Base-by-base conservation (phyloP, 2,797 vertebrate genomes). In the Poeciliopsis gracilis region DNA sequence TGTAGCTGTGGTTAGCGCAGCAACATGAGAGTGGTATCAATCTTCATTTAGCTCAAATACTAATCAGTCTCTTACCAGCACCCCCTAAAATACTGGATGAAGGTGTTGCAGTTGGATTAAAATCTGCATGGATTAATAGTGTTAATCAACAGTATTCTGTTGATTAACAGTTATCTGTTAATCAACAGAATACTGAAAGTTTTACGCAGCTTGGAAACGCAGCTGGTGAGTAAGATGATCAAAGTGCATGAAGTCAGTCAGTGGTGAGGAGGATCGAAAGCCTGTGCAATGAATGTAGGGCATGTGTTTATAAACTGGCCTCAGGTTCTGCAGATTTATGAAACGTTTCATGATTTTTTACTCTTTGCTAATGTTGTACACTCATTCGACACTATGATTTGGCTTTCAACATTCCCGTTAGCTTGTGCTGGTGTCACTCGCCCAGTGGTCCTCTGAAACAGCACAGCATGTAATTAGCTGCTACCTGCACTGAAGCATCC, bases 401-500 rank as follows among this genome's bases (percentile, higher is more conserved):
- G 75, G 49, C 75, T 83, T 81, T 78, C 30, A 78, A 76, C 67
- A 75, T 81, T 87, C 82, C 71, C 76, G 81, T 78, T 74, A 11
- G 59, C 77, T 72, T 53, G 78, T 83, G 73, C 70, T 53, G 20
- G 49, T 53, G 77, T 84, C 83, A 82, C 82, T 76, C 0, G 20
- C 77, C 53, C 33, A 45, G 30, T 36, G 49, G 33, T 72, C 59
- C 55, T 59, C 61, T 78, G 10, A 73, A 76, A 79, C 36, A 47
- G 8, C 61, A 75, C 77, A 82, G 41, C 47, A 38, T 66, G 47
- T 79, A 81, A 89, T 89, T 81, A 84, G 74, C 76, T 75, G 78
- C 73, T 76, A 85, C 78, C 82, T 87, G 81, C 55, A 82, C 77
- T 86, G 87, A 88, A 85, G 84, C 84, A 83, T 81, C 85, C 81